Conservation (phyloP, 2,888 invertebrate species). For the Epistrophella euchroma region DNA sequence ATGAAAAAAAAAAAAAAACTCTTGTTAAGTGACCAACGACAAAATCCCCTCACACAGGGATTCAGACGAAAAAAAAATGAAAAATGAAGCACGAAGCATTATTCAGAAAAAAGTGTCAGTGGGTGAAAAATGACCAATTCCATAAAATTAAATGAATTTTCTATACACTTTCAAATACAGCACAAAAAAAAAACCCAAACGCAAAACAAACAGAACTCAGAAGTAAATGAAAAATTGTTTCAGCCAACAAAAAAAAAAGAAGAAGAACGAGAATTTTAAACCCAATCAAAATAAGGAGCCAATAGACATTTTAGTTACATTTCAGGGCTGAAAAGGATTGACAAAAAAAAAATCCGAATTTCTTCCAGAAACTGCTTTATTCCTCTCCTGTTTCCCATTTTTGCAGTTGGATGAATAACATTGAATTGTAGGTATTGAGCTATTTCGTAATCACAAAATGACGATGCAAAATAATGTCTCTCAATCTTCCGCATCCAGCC, state of each 20-base stretch:
- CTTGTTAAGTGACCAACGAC: conserved; percentile 69
- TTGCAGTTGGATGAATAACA: conserved; percentile 61
- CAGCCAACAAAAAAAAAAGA: neutral
- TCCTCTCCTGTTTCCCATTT: conserved; percentile 1
- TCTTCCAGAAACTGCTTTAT: conserved; percentile 3
- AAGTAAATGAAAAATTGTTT: conserved; percentile 73
- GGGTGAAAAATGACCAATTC: conserved; percentile 73
- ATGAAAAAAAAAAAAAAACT: conserved; percentile 10
- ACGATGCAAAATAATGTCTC: conserved; percentile 45
- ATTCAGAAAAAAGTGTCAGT: conserved; percentile 65
- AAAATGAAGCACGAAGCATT: conserved; percentile 27
- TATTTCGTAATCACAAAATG: conserved; percentile 74
- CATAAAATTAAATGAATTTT: conserved; percentile 75
- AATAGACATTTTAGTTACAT: conserved; percentile 38
- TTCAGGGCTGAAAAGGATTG: conserved; percentile 25
- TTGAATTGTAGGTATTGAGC: conserved; percentile 73
- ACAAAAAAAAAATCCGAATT: conserved; percentile 4
- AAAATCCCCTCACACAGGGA: conserved; percentile 46
- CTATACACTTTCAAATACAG: conserved; percentile 24
- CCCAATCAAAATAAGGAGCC: conserved; percentile 28
- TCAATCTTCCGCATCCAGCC: neutral
- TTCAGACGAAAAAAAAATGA: conserved; percentile 13
- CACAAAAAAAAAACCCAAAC: conserved; percentile 15
- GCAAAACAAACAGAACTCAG: conserved; percentile 58
- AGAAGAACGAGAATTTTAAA: conserved; percentile 18